phyloP scores from a whole-genome alignment of 2,888 invertebrate genomes.

The Drosophila nigritarsus region DNA sequence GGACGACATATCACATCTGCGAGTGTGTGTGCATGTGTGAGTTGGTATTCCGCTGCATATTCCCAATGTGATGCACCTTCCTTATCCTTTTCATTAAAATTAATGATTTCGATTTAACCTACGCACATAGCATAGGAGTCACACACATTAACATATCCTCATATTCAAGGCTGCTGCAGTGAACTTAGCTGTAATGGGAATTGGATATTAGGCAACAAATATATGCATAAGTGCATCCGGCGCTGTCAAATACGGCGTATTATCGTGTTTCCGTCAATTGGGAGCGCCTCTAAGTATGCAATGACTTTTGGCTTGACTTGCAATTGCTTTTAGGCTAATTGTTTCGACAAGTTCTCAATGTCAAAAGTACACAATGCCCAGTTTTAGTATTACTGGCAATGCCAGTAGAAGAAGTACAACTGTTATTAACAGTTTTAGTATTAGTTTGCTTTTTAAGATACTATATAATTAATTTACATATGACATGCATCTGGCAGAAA shows the following conservation, averaged over 20 bases:
- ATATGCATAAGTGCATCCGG: conserved; percentile 45
- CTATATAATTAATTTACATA: not conserved
- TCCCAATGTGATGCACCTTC: conserved; percentile 57
- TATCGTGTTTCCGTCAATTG: conserved; percentile 16
- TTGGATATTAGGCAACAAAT: conserved; percentile 58
- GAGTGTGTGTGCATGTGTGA: conserved; percentile 14
- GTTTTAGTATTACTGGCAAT: not conserved
- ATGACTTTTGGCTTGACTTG: conserved; percentile 6
- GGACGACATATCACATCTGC: conserved; percentile 31
- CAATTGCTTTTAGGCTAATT: conserved; percentile 39
- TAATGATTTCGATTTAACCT: conserved; percentile 66
- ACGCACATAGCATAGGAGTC: conserved; percentile 9
- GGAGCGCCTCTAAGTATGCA: conserved; percentile 33
- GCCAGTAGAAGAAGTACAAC: not conserved
- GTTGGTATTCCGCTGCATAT: no score
- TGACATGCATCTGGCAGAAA: not conserved
- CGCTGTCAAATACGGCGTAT: conserved; percentile 29
- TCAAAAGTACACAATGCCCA: not conserved
- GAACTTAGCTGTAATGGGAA: conserved; percentile 55
- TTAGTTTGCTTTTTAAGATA: not conserved
- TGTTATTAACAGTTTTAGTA: not conserved
- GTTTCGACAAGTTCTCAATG: conserved; percentile 6
- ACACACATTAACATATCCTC: conserved; percentile 3
- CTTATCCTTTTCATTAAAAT: conserved; percentile 76
- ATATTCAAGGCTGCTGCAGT: conserved; percentile 45